A percentile compares a stretch with the other conserved stretches of the same genome.
phyloP scores from a whole-genome alignment of 2,888 invertebrate species.

The Pyrocoelia pectoralis region DNA sequence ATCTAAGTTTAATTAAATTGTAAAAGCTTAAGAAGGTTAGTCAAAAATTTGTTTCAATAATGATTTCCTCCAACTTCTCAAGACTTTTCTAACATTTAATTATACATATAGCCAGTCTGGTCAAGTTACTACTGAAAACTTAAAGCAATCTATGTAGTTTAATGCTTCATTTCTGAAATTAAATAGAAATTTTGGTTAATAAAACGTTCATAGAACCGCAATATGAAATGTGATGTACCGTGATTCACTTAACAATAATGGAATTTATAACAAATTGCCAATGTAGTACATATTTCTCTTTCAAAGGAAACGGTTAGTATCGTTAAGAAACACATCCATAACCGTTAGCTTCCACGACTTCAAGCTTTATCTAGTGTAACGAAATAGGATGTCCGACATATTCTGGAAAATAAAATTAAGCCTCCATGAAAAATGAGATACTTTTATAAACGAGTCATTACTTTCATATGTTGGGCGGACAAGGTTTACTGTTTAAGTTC shows the following conservation, averaged over 20 bases:
- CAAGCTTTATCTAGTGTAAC: constrained; percentile 51
- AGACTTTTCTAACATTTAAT: constrained; percentile 17
- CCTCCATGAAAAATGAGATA: constrained; percentile 50
- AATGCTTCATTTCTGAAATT: too few species aligned
- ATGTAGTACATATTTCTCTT: constrained; percentile 30
- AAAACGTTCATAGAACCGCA: too few species aligned
- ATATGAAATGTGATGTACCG: too few species aligned
- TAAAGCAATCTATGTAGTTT: not conserved
- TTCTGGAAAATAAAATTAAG: constrained; percentile 52
- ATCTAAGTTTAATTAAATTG: constrained; percentile 19
- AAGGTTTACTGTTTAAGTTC: constrained; percentile 34
- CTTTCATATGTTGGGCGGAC: constrained; percentile 42
- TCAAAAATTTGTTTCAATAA: constrained; percentile 6
- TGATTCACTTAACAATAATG: constrained; percentile 16
- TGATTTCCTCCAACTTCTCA: constrained; percentile 3
- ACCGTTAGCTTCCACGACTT: constrained; percentile 45
- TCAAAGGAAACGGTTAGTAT: constrained; percentile 31
- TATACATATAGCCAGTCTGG: not conserved
- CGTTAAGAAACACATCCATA: constrained; percentile 42
- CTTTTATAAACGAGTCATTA: constrained; percentile 48
- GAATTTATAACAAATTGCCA: constrained; percentile 16
- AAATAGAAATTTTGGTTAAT: too few species aligned
- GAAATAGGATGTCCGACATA: constrained; percentile 52
- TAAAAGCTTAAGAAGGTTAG: constrained; percentile 9
- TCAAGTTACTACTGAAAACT: not conserved